A percentile compares a stretch with the other conserved stretches of the same genome.
Conservation (phyloP, 2,113 vertebrate genomes). For the Tychaedon coryphoeus region DNA sequence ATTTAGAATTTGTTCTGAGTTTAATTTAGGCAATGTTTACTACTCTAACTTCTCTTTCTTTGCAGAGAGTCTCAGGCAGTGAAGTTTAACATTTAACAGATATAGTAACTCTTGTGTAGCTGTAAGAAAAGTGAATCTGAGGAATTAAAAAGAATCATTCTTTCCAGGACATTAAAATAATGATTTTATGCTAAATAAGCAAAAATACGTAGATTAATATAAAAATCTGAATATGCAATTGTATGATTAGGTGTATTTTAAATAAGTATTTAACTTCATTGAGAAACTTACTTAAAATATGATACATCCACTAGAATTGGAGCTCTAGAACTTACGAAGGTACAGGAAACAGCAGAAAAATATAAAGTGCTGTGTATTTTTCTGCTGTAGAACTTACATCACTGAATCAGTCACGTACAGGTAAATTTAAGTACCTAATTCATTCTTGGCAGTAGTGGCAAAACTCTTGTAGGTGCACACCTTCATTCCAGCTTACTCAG, state of each 20-base stretch:
- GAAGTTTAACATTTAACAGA: not conserved
- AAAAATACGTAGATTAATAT: not conserved
- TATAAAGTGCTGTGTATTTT: not conserved
- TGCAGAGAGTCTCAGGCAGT: not conserved
- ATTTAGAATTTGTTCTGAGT: slow-evolving; percentile 50
- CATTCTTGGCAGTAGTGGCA: not conserved
- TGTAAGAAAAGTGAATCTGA: not conserved
- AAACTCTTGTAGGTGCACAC: not conserved
- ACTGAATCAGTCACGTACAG: not conserved
- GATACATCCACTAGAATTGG: not conserved
- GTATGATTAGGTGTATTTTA: not conserved
- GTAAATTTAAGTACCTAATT: not conserved
- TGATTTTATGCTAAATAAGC: not conserved
- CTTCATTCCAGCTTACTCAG: not conserved
- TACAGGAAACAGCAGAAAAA: not conserved
- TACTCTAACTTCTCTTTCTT: not conserved
- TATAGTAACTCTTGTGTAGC: not conserved
- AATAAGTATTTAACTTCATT: not conserved
- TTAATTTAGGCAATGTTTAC: slow-evolving; percentile 46
- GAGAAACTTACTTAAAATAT: not conserved
- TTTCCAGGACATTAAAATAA: not conserved
- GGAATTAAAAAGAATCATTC: not conserved
- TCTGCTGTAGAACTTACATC: not conserved
- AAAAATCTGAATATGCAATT: not conserved
- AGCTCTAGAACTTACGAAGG: not conserved